Conservation (phyloP, 2,113 vertebrate genomes). For the Sorex araneus region DNA sequence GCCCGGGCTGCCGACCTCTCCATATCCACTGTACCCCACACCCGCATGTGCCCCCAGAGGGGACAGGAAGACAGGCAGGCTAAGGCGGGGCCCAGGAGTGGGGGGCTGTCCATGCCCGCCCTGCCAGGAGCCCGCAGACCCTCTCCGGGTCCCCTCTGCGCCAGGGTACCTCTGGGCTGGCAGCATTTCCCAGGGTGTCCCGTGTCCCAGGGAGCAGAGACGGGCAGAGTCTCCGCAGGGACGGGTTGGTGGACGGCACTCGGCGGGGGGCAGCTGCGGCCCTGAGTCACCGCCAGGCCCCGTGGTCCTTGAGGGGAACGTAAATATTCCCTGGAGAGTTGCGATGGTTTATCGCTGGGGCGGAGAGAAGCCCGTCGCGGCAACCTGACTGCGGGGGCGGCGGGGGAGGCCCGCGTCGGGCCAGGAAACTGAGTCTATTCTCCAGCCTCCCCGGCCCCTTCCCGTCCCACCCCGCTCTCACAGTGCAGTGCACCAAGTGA, state of each 20-base stretch:
- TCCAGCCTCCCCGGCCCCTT: conserved; percentile 76
- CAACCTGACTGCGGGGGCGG: conserved; percentile 88
- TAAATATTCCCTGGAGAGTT: conserved; percentile 90
- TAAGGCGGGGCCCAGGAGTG: too few relatives aligned
- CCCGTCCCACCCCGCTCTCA: conserved; percentile 81
- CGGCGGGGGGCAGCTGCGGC: background rate
- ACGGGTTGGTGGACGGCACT: too few relatives aligned
- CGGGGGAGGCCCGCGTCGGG: too few relatives aligned
- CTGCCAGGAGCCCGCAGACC: too few relatives aligned
- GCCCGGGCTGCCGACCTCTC: too few relatives aligned
- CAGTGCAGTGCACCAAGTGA: conserved; percentile 86
- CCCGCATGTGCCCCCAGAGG: too few relatives aligned
- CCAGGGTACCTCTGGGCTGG: too few relatives aligned
- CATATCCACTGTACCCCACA: too few relatives aligned
- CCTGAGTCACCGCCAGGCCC: conserved; percentile 83
- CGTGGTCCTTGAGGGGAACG: conserved; percentile 87
- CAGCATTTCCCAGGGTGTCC: background rate
- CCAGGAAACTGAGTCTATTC: conserved; percentile 88
- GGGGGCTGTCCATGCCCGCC: too few relatives aligned
- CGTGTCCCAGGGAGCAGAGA: conserved; percentile 25
- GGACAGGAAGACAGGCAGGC: too few relatives aligned
- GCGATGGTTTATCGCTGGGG: conserved; percentile 87
- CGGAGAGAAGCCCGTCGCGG: conserved; percentile 87
- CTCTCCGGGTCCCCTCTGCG: too few relatives aligned
- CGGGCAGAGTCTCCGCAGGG: background rate